Base-by-base conservation (phyloP, 1,140 invertebrate genomes). In the Eriocheir sinensis region DNA sequence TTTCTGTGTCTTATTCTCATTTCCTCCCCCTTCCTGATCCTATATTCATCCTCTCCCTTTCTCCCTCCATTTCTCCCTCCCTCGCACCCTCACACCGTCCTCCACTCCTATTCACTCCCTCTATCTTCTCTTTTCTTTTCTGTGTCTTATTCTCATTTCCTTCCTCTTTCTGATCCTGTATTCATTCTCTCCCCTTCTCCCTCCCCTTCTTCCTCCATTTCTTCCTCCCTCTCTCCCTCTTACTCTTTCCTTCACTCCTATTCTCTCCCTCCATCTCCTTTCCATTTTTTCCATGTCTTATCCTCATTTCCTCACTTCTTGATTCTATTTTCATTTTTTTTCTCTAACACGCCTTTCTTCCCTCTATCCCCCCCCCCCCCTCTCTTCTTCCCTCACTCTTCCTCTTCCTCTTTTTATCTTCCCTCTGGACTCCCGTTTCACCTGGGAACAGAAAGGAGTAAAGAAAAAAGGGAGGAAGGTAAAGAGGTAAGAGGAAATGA, bases 1-100 rank as follows among this genome's bases (percentile, higher is more conserved):
- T 85, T 30, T 83, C 48, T 53, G 12, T 53, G 12, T 53, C 48
- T 53, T 21, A 15, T 21, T 53, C 48, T 53, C 48, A n/a, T n/a
- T n/a, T 21, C 21, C 48, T 53, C 81, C 32, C 81, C 32, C 81
- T 85, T 30, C 32, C 81, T 85, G n/a, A n/a, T n/a, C n/a, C n/a
- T n/a, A n/a, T n/a, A n/a, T n/a, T n/a, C n/a, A n/a, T 21, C 21
- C 48, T 53, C 81, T 85, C 81, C 32, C 81, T 85, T 30, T 85
- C 81, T 85, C 81, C 32, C 81, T 85, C 81, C 32, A 17, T 85
- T 30, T 85, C 81, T 85, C 81, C 32, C 81, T 85, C 81, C 32
- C 81, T 85, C 81, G 1, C 36, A 17, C 30, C 12, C 30, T 34
- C 30, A 15, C 36, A 8, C 34, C 27, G 4, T 81, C 34, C 8